These are phyloP conservation scores for Hydrolagus colliei DNA, from an alignment of 2,797 vertebrate species.

Conservation along the genomic window DNA sequence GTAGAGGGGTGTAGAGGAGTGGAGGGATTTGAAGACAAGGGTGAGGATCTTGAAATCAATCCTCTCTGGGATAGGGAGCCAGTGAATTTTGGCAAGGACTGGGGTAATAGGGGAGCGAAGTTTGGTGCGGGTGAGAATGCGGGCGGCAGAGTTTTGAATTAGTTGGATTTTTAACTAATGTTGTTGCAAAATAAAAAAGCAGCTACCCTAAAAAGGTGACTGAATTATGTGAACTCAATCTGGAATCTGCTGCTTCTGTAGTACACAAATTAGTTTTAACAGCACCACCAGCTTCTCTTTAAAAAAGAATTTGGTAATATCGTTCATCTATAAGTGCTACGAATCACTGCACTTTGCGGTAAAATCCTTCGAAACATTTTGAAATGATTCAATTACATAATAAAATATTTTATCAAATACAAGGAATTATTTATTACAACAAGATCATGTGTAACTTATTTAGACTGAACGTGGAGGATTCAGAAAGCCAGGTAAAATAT, in stretches of 20 bases:
- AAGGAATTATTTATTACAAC: conserved; percentile 36
- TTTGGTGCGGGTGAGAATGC: no score
- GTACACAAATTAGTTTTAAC: conserved; percentile 49
- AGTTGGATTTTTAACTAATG: background rate
- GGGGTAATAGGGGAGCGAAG: no score
- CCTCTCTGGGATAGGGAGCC: no score
- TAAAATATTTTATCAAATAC: background rate
- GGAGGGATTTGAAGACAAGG: no score
- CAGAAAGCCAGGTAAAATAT: conserved; percentile 17
- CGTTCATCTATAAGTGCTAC: background rate
- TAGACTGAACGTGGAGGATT: conserved; percentile 34
- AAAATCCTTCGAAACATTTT: no score
- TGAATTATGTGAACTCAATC: conserved; percentile 8
- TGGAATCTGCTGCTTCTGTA: conserved; percentile 6
- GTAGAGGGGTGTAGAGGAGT: no score
- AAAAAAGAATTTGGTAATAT: background rate
- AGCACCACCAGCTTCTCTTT: conserved; percentile 32
- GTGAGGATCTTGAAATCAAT: no score
- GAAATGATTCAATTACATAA: no score
- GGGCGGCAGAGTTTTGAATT: no score
- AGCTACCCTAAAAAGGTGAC: conserved; percentile 9
- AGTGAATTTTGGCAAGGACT: no score
- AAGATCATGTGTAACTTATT: conserved; percentile 37
- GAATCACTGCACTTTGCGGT: no score
- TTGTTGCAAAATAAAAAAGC: background rate